phyloP scores from a whole-genome alignment of 2,113 vertebrate species.

The Scomber colias region DNA sequence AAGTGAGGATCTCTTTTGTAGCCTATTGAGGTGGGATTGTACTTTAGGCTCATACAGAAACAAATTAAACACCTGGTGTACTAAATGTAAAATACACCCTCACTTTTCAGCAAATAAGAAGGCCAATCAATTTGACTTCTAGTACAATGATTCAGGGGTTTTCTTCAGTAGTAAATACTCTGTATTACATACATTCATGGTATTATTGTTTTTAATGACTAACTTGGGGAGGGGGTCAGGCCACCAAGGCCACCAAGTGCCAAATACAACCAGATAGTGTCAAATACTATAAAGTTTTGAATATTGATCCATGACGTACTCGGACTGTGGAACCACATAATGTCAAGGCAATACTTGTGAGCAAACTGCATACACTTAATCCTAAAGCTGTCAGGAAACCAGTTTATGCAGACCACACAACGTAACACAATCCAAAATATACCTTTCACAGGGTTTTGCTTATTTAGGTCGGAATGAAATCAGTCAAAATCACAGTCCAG shows the following conservation, averaged over 20 bases:
- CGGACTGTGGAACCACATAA: slow-evolving; percentile 55
- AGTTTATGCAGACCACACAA: slow-evolving; percentile 3
- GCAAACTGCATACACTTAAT: slow-evolving; percentile 50
- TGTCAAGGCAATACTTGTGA: slow-evolving; percentile 72
- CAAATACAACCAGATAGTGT: slow-evolving; percentile 50
- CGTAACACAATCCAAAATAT: slow-evolving; percentile 54
- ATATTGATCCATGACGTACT: slow-evolving; percentile 57
- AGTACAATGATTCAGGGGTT: slow-evolving; percentile 39
- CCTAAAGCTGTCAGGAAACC: slow-evolving; percentile 35
- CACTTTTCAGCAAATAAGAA: slow-evolving; percentile 34
- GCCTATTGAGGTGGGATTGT: slow-evolving; percentile 34
- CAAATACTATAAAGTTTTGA: slow-evolving; percentile 67
- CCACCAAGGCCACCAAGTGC: slow-evolving; percentile 38
- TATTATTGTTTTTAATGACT: slow-evolving; percentile 48
- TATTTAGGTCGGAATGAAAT: slow-evolving; percentile 71
- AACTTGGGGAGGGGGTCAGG: slow-evolving; percentile 22
- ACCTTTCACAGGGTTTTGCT: slow-evolving; percentile 32
- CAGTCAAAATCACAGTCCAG: slow-evolving; percentile 68
- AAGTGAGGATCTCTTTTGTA: slow-evolving; percentile 17
- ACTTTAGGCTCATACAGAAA: slow-evolving; percentile 49
- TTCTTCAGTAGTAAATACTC: slow-evolving; percentile 56
- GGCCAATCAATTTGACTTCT: slow-evolving; percentile 32
- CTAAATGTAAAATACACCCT: slow-evolving; percentile 39
- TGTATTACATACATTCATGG: slow-evolving; percentile 72
- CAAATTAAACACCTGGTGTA: slow-evolving; percentile 48